Conservation (phyloP, 2,888 invertebrate species). For the Endomychus coccineus region DNA sequence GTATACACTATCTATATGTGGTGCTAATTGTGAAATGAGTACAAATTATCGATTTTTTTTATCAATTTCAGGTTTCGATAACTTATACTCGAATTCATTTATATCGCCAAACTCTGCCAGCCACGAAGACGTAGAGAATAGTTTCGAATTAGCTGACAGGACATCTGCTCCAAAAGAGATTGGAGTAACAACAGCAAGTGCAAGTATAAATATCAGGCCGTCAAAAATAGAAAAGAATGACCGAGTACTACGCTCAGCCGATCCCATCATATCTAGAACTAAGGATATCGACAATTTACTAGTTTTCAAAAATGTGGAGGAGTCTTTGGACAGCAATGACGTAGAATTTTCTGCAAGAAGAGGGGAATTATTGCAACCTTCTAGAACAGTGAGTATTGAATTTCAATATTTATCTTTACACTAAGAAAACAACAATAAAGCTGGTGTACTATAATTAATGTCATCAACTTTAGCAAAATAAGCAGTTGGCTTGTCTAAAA, state of each 20-base stretch:
- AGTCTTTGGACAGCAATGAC: conserved; percentile 44
- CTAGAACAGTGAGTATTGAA: conserved; percentile 46
- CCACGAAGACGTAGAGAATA: conserved; percentile 17
- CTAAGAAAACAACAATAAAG: too few species aligned
- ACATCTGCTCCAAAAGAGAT: conserved; percentile 31
- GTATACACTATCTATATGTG: too few species aligned
- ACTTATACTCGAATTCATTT: conserved; percentile 56
- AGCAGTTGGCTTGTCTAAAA: too few species aligned
- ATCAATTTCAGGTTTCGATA: conserved; percentile 52
- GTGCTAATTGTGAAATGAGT: too few species aligned
- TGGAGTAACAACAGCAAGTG: not conserved
- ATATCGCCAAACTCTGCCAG: conserved; percentile 59
- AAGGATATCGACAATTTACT: conserved; percentile 44
- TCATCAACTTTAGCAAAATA: too few species aligned
- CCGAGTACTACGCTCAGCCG: conserved; percentile 28
- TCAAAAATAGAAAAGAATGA: conserved; percentile 10
- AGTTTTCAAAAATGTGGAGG: conserved; percentile 51
- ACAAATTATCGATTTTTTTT: too few species aligned
- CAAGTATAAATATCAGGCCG: conserved; percentile 1
- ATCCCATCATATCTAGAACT: conserved; percentile 51
- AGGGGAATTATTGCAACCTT: conserved; percentile 48
- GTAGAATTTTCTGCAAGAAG: conserved; percentile 42
- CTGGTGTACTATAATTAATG: too few species aligned
- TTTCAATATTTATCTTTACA: not conserved
- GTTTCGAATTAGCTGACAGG: conserved; percentile 19